A percentile compares a stretch with the other conserved stretches of the same genome.
Conservation (phyloP, 2,888 invertebrate genomes). For the Meiosimyza platycephala region DNA sequence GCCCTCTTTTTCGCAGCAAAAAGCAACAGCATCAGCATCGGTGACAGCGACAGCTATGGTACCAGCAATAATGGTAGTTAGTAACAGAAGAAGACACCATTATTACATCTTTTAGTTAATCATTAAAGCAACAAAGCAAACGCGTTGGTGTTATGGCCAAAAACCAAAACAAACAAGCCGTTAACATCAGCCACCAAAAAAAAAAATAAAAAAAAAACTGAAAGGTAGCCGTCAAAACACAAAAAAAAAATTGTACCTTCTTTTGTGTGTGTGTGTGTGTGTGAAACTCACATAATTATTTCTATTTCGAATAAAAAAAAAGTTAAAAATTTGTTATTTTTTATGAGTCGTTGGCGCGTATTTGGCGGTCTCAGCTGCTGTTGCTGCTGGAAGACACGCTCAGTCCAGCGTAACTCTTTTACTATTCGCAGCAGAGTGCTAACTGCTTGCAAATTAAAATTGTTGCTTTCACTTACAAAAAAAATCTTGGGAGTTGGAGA, state of each 20-base stretch:
- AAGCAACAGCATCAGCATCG: slow-evolving; percentile 1
- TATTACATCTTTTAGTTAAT: slow-evolving; percentile 10
- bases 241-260: too few relatives aligned
- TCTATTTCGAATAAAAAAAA: background rate
- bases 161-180: background rate
- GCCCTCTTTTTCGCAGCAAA: slow-evolving; percentile 9
- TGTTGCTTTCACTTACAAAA: slow-evolving; percentile 16
- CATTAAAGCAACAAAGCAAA: background rate
- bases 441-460: slow-evolving; percentile 18
- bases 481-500: background rate
- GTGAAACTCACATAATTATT: background rate
- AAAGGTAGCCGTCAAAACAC: too few relatives aligned
- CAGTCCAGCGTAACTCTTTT: slow-evolving; percentile 4
- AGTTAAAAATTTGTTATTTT: too few relatives aligned
- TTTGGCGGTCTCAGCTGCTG: background rate
- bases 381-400: background rate
- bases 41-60: background rate
- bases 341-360: too few relatives aligned
- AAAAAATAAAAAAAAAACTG: background rate
- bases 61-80: background rate
- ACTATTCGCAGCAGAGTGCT: slow-evolving; percentile 5
- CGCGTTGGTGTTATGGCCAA: slow-evolving; percentile 9
- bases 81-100: background rate
- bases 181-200: background rate
- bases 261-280: background rate